Conservation (phyloP, 2,113 vertebrate genomes). For the Lipophrys pholis region DNA sequence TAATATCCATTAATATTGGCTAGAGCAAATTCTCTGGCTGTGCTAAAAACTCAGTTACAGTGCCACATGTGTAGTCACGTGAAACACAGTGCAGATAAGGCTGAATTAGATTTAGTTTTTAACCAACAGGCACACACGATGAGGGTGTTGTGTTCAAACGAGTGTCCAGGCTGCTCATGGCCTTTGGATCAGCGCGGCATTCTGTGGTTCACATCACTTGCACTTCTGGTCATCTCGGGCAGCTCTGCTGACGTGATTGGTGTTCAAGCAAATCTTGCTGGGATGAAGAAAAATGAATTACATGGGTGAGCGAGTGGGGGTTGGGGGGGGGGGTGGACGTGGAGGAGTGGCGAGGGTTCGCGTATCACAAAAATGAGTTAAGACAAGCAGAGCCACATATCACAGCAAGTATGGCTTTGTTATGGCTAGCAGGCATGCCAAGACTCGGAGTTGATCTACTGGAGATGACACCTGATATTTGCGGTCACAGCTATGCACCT, state of each 20-base stretch:
- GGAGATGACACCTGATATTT: slow-evolving; percentile 58
- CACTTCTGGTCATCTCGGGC: background rate
- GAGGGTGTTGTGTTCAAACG: slow-evolving; percentile 13
- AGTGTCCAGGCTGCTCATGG: background rate
- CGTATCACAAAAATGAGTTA: slow-evolving; percentile 26
- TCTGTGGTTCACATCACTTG: slow-evolving; percentile 3
- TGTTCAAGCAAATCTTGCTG: background rate
- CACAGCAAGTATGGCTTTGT: slow-evolving; percentile 8
- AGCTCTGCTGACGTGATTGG: slow-evolving; percentile 3
- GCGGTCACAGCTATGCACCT: slow-evolving; percentile 18
- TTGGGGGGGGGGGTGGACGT: background rate
- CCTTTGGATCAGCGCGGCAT: background rate
- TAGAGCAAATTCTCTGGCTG: too few relatives aligned
- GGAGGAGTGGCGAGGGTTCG: background rate
- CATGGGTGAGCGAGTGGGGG: background rate
- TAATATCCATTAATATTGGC: too few relatives aligned
- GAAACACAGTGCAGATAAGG: background rate
- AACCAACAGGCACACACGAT: background rate
- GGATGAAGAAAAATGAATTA: slow-evolving; percentile 19
- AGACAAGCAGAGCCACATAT: slow-evolving; percentile 25
- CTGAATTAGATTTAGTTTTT: background rate
- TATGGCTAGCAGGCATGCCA: slow-evolving; percentile 30
- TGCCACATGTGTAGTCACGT: background rate
- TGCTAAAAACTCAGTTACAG: too few relatives aligned
- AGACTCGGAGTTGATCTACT: background rate